Percentiles rank a stretch among this genome's conserved stretches.
phyloP scores from a whole-genome alignment of 1,140 invertebrate genomes.

The Anastrepha obliqua region DNA sequence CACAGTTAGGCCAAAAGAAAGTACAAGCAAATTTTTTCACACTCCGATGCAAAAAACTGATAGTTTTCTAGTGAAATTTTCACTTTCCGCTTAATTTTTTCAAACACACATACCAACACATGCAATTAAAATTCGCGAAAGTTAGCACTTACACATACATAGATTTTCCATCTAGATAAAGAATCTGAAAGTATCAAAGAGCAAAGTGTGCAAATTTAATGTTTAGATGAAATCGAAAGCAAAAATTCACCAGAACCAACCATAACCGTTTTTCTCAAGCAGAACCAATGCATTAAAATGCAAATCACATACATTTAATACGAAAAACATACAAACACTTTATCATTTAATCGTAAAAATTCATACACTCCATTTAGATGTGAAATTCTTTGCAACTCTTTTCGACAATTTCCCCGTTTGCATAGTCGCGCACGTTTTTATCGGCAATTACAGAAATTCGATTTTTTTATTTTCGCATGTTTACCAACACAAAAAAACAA shows the following conservation, averaged over 20 bases:
- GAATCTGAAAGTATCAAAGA: background rate
- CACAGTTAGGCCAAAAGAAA: too few relatives aligned
- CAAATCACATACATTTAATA: background rate
- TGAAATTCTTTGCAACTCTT: background rate
- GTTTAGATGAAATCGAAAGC: background rate
- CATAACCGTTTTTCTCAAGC: background rate
- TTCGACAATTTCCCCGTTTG: slow-evolving; percentile 12
- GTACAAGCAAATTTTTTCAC: too few relatives aligned
- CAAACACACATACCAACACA: too few relatives aligned
- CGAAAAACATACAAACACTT: background rate
- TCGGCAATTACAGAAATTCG: slow-evolving; percentile 22
- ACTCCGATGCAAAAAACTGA: too few relatives aligned
- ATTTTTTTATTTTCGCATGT: background rate
- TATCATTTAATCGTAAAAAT: background rate
- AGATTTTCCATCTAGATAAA: background rate
- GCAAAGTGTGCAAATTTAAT: background rate
- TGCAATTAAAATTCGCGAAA: too few relatives aligned
- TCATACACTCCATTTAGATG: background rate
- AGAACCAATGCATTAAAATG: background rate
- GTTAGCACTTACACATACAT: too few relatives aligned
- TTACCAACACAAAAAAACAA: background rate
- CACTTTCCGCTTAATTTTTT: too few relatives aligned
- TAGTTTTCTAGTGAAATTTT: too few relatives aligned
- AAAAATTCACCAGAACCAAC: background rate
- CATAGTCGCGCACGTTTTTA: slow-evolving; percentile 21